Evolutionary conservation across 35 echinoderm and acorn worm genomes (phyloP).

Genomic region (Lytechinus variegatus): DNA sequence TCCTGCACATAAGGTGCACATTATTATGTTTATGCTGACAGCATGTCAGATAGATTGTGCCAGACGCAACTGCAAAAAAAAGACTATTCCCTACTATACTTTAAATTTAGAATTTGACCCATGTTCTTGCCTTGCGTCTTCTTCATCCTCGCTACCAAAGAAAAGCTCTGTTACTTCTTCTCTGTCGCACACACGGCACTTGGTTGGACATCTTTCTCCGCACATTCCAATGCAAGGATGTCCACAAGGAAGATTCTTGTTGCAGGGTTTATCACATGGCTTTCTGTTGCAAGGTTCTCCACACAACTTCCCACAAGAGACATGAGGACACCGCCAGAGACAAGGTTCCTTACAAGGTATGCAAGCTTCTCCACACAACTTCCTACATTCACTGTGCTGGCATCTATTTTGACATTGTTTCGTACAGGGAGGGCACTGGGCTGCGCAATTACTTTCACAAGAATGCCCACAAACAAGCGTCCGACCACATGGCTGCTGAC

Average conservation of each 20-base stretch:
- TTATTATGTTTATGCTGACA: too few relatives aligned
- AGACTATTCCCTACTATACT: too few relatives aligned
- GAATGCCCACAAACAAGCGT: slow-evolving; percentile 82
- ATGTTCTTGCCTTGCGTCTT: slow-evolving; percentile 58
- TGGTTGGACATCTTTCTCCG: slow-evolving; percentile 74
- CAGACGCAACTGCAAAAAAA: too few relatives aligned
- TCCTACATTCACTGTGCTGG: slow-evolving; percentile 71
- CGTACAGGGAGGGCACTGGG: slow-evolving; percentile 79
- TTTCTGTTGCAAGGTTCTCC: slow-evolving; percentile 71
- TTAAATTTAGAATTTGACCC: too few relatives aligned
- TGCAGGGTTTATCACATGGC: slow-evolving; percentile 57
- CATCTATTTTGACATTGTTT: slow-evolving; percentile 79
- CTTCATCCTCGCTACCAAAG: slow-evolving; percentile 81
- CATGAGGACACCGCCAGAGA: slow-evolving; percentile 76
- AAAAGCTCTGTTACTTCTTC: slow-evolving; percentile 66
- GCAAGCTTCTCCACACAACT: slow-evolving; percentile 66
- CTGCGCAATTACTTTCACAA: slow-evolving; percentile 60
- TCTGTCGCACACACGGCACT: slow-evolving; percentile 64
- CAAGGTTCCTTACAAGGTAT: slow-evolving; percentile 70
- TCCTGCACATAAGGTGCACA: too few relatives aligned
- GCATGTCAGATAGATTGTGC: too few relatives aligned
- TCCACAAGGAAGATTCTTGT: slow-evolving; percentile 51
- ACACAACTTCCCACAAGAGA: slow-evolving; percentile 61
- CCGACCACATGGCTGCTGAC: slow-evolving; percentile 58
- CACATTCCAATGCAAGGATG: slow-evolving; percentile 80